Base-by-base conservation (phyloP, 2,797 vertebrate species). In the Anomalospiza imberbis region DNA sequence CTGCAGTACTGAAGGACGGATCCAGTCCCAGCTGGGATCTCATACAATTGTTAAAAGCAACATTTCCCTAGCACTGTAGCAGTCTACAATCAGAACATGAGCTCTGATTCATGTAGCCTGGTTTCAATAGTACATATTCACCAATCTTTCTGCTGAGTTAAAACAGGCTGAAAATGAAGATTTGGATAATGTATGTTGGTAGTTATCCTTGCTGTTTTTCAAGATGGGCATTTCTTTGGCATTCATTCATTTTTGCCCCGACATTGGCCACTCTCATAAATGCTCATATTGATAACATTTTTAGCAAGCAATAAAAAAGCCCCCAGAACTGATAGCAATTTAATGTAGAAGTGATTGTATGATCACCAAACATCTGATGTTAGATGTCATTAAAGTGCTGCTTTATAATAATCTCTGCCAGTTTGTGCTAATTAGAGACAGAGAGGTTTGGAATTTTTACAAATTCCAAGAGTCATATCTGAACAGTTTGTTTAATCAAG, bases 361-460 rank as follows among this genome's bases (percentile, higher is more conserved):
- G 98, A 98, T 97, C 97, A 97, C 96, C 98, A 98, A 98, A 97
- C 94, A 98, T 98, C 95, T 96, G 98, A 98, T 98, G 97, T 97
- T 98, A 97, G 97, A 97, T 97, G 98, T 98, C 98, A 97, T 98
- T 99, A 99, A 99, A 99, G 99, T 99, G 99, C 99, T 98, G 98
- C 97, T 98, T 98, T 97, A 96, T 97, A 96, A 97, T 97, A 96
- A 96, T 97, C 98, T 98, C 98, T 98, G 98, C 97, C 98, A 96
- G 96, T 95, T 98, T 98, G 98, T 98, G 98, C 97, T 98, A 97
- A 97, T 98, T 97, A 97, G 95, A 96, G 98, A 97, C 98, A 98
- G 98, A 98, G 98, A 97, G 91, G 89, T 96, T 91, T 97, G 97
- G 98, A 97, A 97, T 97, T 96, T 81, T 44, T 42, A 92, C 81